Evolutionary conservation across 2,797 vertebrate genomes (phyloP).

Genomic region (Salmo trutta): DNA sequence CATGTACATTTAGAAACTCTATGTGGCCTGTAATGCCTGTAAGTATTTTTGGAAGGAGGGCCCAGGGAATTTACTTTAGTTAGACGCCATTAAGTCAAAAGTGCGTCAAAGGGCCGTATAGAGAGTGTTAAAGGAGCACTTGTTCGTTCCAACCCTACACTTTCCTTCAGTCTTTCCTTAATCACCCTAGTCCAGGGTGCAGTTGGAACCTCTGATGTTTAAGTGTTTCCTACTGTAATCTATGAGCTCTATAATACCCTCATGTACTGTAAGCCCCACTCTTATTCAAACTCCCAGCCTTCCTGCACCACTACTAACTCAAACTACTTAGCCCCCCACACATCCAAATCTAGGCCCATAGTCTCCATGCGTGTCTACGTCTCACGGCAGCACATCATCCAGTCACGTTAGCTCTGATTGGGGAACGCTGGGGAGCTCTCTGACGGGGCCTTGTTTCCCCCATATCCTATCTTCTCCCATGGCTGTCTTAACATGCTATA

Average conservation of each 20-base stretch:
- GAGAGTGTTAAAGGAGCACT: slow-evolving; percentile 10
- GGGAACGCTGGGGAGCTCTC: too few species aligned
- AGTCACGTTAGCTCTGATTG: too few species aligned
- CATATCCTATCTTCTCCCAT: too few species aligned
- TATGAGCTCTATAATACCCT: neutral
- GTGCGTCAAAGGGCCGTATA: slow-evolving; percentile 23
- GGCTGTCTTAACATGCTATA: too few species aligned
- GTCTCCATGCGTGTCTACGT: neutral
- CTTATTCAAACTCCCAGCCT: neutral
- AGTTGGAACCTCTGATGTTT: neutral
- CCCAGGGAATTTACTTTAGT: slow-evolving; percentile 21
- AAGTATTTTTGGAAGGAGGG: slow-evolving; percentile 38
- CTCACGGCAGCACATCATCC: neutral
- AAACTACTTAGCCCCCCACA: too few species aligned
- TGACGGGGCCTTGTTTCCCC: too few species aligned
- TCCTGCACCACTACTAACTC: too few species aligned
- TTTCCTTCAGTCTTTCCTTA: slow-evolving; percentile 25
- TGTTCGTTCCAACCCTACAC: slow-evolving; percentile 25
- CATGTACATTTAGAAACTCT: slow-evolving; percentile 18
- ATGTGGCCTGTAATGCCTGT: slow-evolving; percentile 25
- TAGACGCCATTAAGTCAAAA: slow-evolving; percentile 32
- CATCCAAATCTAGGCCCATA: neutral
- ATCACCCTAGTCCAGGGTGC: neutral
- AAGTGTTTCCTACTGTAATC: neutral
- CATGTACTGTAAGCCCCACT: neutral